Conservation (phyloP, 1,140 invertebrate species). For the Panonychus citri region DNA sequence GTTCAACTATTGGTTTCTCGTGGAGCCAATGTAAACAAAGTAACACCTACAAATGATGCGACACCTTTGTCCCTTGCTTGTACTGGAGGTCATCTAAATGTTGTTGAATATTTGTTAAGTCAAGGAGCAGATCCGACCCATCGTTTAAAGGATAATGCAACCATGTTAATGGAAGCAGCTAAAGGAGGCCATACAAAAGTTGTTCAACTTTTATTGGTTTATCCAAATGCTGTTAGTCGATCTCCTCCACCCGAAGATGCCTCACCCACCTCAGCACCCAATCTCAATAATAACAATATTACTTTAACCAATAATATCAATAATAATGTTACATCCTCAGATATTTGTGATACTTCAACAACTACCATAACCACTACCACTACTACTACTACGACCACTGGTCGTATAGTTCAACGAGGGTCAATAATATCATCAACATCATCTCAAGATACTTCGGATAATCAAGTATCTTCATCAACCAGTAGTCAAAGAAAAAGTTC, state of each 20-base stretch:
- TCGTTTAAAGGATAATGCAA: conserved; percentile 84
- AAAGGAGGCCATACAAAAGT: conserved; percentile 83
- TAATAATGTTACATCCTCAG: not conserved
- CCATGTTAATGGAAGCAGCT: conserved; percentile 91
- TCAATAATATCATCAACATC: not conserved
- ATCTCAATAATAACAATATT: not conserved
- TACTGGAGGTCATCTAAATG: conserved; percentile 81
- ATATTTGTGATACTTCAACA: not conserved
- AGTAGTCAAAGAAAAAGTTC: not conserved
- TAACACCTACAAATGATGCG: conserved; percentile 74
- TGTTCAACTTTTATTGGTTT: conserved; percentile 54
- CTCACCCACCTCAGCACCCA: not conserved
- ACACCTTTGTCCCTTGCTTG: conserved; percentile 84
- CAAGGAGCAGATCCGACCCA: conserved; percentile 89
- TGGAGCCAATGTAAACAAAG: conserved; percentile 66
- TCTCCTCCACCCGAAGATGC: not conserved
- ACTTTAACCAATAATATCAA: too few species aligned
- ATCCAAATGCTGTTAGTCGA: not conserved
- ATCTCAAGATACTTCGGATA: not conserved
- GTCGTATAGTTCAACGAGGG: not conserved
- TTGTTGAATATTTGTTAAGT: conserved; percentile 64
- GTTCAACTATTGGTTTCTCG: conserved; percentile 85
- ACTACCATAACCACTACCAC: conserved; percentile 2
- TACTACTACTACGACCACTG: conserved; percentile 8
- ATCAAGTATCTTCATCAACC: not conserved